Evolutionary conservation across 2,888 invertebrate genomes (phyloP).

Genomic region (Fragum fragum): DNA sequence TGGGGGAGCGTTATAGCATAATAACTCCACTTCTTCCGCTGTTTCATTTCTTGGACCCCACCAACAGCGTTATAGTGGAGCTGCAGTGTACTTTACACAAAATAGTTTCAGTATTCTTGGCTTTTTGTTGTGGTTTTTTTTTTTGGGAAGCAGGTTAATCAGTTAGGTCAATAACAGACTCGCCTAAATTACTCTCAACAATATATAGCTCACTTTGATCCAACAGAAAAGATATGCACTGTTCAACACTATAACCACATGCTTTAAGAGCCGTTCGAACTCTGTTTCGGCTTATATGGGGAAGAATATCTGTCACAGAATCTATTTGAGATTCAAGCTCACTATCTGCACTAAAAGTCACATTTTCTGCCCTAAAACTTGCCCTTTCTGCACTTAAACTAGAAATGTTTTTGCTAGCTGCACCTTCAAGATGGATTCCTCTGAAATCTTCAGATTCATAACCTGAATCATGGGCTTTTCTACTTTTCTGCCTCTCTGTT

Average conservation of each 20-base stretch:
- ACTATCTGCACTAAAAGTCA: background rate
- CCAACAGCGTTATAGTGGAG: no score
- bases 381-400: no score
- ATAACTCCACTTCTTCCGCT: no score
- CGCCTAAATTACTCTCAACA: background rate
- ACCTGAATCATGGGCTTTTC: background rate
- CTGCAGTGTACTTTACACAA: no score
- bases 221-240: constrained; percentile 44
- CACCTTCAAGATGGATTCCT: background rate
- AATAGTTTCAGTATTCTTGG: no score
- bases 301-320: constrained; percentile 40
- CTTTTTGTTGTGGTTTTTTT: no score
- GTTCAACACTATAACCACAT: constrained; percentile 37
- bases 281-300: constrained; percentile 31
- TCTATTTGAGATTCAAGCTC: constrained; percentile 15
- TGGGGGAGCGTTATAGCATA: no score
- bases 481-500: background rate
- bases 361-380: no score
- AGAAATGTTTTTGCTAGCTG: background rate
- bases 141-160: no score
- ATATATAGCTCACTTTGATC: constrained; percentile 11
- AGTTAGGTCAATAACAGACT: constrained; percentile 23
- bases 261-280: constrained; percentile 23
- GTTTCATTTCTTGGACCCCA: no score
- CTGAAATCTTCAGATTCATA: constrained; percentile 2